Evolutionary conservation across 2,113 vertebrate genomes (phyloP), one percentile per base, ranked within the genome.

Genomic region (Oenanthe oenanthe): DNA sequence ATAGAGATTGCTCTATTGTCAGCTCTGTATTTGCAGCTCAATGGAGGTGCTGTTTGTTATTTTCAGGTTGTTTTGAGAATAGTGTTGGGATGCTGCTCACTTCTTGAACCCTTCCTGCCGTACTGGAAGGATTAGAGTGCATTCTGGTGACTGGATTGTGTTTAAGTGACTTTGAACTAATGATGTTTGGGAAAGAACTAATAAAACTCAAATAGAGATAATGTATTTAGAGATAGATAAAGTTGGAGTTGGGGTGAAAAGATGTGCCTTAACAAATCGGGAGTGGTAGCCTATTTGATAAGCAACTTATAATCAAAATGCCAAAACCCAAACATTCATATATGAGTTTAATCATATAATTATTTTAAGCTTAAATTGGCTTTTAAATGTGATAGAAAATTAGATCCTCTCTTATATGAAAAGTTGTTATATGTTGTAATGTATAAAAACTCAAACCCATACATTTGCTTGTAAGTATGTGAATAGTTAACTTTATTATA

Each of bases 371-470:
- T 9, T 71, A 29, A 74, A 25, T 47, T 58, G 13, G 11, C 40
- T 75, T 91, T 50, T 62, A 51, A 40, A 72, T 67, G 42, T 50
- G n/a, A 38, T 45, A 75, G 65, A 34, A 84, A 63, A 63, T 36
- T 17, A 48, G 15, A 43, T 73, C 12, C 32, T 78, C 4, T 48
- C 18, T 54, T 26, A 5, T 14, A 32, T 45, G 74, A 87, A 84
- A 86, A 67, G 63, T n/a, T 0, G 0, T 16, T n/a, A 0, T 40
- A 32, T 38, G 7, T 83, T 56, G 21, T 14, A 19, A 13, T 10
- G 2, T 54, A 48, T 40, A 20, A n/a, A 62, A 57, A 10, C 25
- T 1, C 13, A 45, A 86, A 62, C 0, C 20, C 6, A 8, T 85
- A 26, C 26, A 17, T 77, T 86, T 77, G 24, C 11, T 73, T 91